phyloP scores from a whole-genome alignment of 2,888 invertebrate genomes.

The Hydropsyche betteni region DNA sequence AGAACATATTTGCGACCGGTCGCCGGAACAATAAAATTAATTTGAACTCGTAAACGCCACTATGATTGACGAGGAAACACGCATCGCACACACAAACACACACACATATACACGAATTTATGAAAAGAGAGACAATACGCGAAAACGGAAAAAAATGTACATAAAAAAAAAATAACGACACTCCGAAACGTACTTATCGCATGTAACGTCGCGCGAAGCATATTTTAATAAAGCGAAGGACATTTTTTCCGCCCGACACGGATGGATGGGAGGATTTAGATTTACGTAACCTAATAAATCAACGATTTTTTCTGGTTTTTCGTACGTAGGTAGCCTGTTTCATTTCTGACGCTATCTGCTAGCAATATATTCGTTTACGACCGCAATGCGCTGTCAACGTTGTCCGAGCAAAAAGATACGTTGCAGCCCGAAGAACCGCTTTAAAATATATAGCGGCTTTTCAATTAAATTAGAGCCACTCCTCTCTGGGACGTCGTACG shows the following conservation, averaged over 20 bases:
- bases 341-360: slow-evolving; percentile 29
- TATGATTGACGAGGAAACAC: no score
- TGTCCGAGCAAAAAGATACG: slow-evolving; percentile 33
- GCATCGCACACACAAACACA: no score
- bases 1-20: slow-evolving; percentile 1
- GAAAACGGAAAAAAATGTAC: no score
- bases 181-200: no score
- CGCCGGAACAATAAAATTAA: slow-evolving; percentile 20
- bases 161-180: no score
- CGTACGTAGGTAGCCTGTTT: neutral
- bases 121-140: no score
- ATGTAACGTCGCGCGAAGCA: no score
- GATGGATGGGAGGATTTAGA: neutral
- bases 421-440: slow-evolving; percentile 5
- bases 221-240: no score
- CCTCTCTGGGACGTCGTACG: no score
- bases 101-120: no score
- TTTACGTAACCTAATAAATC: slow-evolving; percentile 12
- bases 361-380: slow-evolving; percentile 20
- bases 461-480: no score
- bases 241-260: no score
- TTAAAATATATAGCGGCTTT: neutral
- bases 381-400: slow-evolving; percentile 31
- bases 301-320: neutral
- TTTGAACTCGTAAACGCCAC: neutral